Base-by-base conservation (phyloP, 2,797 vertebrate species). In the Sciurus vulgaris region DNA sequence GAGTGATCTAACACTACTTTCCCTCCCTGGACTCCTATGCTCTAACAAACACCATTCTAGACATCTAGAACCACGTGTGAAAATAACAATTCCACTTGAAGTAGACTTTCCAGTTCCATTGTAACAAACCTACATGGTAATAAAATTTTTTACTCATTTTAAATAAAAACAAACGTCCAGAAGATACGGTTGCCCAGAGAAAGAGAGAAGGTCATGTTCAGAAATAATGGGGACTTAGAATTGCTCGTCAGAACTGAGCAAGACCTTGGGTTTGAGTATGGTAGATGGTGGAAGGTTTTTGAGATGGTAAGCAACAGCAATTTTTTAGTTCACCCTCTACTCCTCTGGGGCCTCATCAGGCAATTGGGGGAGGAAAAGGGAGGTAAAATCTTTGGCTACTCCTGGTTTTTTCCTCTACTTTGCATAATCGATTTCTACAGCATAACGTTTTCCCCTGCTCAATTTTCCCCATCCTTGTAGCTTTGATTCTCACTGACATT, bases 121-220 rank as follows among this genome's bases (percentile, higher is more conserved):
- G 15, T 92, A 93, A 89, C 26, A 95, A 74, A 93, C 72, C 49
- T 73, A 73, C 56, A 47, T 47, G 7, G 1, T 51, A 61, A 63
- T 72, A 59, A 65, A 65, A 73, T 69, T 92, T 92, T 83, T 72
- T 35, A 44, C 65, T 49, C 44, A 65, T 89, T 76, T 86, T 81
- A 33, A 83, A 14, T 47, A 18, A 38, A 38, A 44, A 44, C 24
- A 26, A 33, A 51, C 47, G 13, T 56, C n/a, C 59, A 86, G 79
- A 54, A 91, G n/a, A 86, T 35, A 51, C 38, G 26, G 28, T 70
- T 85, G 18, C 41, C 56, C 78, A 54, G 41, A 89, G n/a, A 81
- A 65, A 35, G 6, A 1, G 79, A 35, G 6, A 1, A 83, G 7
- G 44, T 69, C 63, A 22, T 72, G 35, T 59, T 30, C 51, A 61